A percentile compares a stretch with the other conserved stretches of the same genome.
Evolutionary conservation across 2,797 vertebrate genomes (phyloP).

Genomic region (Notolepis coatsorum): DNA sequence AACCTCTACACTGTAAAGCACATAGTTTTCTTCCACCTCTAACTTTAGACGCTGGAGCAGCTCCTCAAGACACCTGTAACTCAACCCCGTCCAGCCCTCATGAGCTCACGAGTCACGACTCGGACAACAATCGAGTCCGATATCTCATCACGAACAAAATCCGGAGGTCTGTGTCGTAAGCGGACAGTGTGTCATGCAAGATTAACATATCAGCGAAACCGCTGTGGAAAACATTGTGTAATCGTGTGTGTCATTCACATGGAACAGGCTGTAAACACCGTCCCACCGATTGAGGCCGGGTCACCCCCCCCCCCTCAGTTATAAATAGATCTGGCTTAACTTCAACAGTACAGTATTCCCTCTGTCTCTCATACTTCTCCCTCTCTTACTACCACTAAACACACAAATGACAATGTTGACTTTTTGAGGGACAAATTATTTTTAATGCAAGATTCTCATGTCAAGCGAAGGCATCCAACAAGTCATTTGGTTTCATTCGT

Average conservation of each 20-base stretch:
- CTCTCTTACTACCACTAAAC: background rate
- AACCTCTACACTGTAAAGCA: background rate
- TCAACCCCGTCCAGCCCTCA: background rate
- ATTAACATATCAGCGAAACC: too few relatives aligned
- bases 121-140: too few relatives aligned
- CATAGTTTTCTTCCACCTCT: background rate
- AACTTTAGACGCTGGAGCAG: background rate
- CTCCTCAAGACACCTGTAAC: background rate
- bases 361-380: background rate
- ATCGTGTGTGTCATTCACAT: too few relatives aligned
- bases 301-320: slow-evolving; percentile 11
- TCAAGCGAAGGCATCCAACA: slow-evolving; percentile 66
- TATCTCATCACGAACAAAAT: too few relatives aligned
- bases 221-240: too few relatives aligned
- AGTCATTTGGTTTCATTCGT: slow-evolving; percentile 56
- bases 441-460: slow-evolving; percentile 70
- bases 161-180: too few relatives aligned
- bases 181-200: too few relatives aligned
- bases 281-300: background rate
- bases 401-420: slow-evolving; percentile 26
- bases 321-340: slow-evolving; percentile 38
- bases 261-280: slow-evolving; percentile 4
- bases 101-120: too few relatives aligned
- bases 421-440: slow-evolving; percentile 69
- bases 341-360: background rate